A percentile compares a stretch with the other conserved stretches of the same genome.
phyloP scores from a whole-genome alignment of 1,140 invertebrate species.

The Cephus cinctus region DNA sequence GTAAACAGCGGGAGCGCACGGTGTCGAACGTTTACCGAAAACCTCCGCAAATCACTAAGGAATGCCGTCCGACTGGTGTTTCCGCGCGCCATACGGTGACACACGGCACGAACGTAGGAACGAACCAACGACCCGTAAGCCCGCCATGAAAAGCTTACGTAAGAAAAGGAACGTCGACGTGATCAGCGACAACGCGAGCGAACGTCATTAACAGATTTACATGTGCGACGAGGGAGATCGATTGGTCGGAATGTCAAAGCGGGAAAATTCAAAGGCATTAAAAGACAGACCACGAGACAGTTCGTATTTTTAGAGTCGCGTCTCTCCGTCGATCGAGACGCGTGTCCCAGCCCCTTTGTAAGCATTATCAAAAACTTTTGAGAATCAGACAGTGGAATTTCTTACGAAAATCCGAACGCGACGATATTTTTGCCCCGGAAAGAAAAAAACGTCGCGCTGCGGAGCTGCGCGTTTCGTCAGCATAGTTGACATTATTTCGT shows the following conservation, averaged over 20 bases:
- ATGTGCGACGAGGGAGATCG: background rate
- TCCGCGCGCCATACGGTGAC: background rate
- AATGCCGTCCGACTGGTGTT: slow-evolving; percentile 6
- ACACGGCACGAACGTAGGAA: background rate
- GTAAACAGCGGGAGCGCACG: background rate
- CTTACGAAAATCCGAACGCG: no score
- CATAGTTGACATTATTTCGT: no score
- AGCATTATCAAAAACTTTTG: no score
- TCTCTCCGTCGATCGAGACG: no score
- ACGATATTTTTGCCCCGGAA: no score
- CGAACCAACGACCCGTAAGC: background rate
- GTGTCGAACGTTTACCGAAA: slow-evolving; percentile 4
- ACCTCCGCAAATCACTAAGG: slow-evolving; percentile 5
- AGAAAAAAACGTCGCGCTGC: no score
- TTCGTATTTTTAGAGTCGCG: no score
- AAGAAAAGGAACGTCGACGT: background rate
- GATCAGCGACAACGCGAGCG: background rate
- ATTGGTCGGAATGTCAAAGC: background rate
- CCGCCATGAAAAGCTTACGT: background rate
- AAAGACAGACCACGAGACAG: no score
- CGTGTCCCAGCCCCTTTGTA: no score
- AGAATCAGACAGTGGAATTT: no score
- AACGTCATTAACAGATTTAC: no score
- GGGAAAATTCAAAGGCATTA: background rate
- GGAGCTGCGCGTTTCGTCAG: no score